Evolutionary conservation across 1,140 invertebrate genomes (phyloP), one percentile per base, ranked within the genome.

Genomic region (Trichonephila clavata): DNA sequence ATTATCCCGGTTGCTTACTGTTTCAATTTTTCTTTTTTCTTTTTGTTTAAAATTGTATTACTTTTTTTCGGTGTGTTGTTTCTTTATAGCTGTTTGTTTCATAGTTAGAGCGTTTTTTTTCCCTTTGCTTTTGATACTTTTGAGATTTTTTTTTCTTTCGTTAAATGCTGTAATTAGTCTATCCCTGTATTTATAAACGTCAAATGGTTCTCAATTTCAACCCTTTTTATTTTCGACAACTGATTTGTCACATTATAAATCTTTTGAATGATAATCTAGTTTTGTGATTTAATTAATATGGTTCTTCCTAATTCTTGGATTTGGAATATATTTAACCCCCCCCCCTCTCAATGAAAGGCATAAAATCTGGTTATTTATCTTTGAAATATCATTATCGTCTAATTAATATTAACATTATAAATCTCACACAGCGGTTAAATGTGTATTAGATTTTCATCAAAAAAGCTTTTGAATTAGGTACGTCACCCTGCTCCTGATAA

Each of bases 131-230:
- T 4, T 16, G 24, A n/a, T n/a, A 71, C 39, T 21, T 10, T 57
- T 24, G 14, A 21, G 8, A 24, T 43, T n/a, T 43, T 50, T n/a
- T 39, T 63, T 87, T 87, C 43, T 68, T 50, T 50, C 50, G 50
- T 68, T 68, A 68, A 68, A 68, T 24, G 65, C 14, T 68, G 65
- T 68, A 68, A 68, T 68, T 68, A 68, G 65, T 68, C n/a, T 27
- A 68, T 27, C 24, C 65, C 10, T 21, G 13, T 68, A 24, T n/a
- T 68, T 13, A 13, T 24, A 24, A 68, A 68, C n/a, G 65, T 10
- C 65, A 21, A 1, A 24, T 20, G n/a, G 8, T 68, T 27, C n/a
- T 13, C 5, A 24, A 68, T 65, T 65, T n/a, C 65, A n/a, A 14
- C 65, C 32, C 24, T 68, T 68, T 65, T 65, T n/a, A 68, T 24